Evolutionary conservation across 2,113 vertebrate species (phyloP), one percentile per base, ranked within the genome.

Genomic region (Zosterops hypoxanthus): DNA sequence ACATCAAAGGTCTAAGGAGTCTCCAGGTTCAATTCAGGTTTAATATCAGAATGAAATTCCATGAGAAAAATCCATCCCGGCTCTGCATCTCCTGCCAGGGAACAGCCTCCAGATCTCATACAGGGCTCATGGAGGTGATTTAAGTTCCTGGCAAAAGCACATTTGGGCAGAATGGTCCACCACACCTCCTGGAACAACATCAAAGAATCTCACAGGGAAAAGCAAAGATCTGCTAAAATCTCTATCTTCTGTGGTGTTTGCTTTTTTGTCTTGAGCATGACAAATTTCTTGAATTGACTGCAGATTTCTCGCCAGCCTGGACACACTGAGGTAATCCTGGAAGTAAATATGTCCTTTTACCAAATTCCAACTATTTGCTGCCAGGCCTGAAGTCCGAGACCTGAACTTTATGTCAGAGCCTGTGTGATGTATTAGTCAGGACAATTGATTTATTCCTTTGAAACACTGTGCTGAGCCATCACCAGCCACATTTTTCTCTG

Each of bases 371-470:
- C 72, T 76, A 20, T 84, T 81, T 64, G 31, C n/a, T 80, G 56
- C 57, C 66, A 86, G 53, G 47, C 36, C 57, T 68, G 63, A 78
- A 86, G 70, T 78, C 64, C 0, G 1, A 56, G 65, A 53, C 34
- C 34, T 46, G 59, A 88, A 71, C 56, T 75, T 81, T 29, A 12
- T 81, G 55, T 78, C 85, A 39, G 61, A 72, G 52, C 46, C 52
- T 6, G 42, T 65, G 88, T 86, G 53, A 92, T 66, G 80, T 82
- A 5, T 92, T 84, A 76, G 84, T 94, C 91, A 84, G 82, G 90
- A 84, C 42, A 90, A 91, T 24, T 72, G 75, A 92, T 92, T 86
- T 84, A 57, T 60, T 77, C 73, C 55, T 95, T 80, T 86, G 84
- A 92, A 96, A 71, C 39, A 8, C 23, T 28, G 23, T 61, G 52